phyloP scores from a whole-genome alignment of 2,888 invertebrate species.

The Himalopsyche japonica region DNA sequence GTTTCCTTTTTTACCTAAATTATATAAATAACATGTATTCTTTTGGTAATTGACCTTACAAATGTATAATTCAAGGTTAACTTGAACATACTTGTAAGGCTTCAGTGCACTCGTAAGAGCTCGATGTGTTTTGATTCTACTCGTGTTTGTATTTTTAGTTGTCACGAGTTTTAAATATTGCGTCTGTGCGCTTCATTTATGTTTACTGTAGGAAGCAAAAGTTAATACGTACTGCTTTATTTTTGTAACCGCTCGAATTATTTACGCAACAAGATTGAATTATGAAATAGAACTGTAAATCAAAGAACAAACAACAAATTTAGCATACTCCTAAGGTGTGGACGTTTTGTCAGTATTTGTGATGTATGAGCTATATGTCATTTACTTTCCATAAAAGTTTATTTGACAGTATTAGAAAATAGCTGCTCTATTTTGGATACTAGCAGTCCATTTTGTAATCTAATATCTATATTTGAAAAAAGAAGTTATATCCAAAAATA shows the following conservation, averaged over 20 bases:
- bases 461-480: too few relatives aligned
- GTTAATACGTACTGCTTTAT: slow-evolving; percentile 7
- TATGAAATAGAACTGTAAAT: too few relatives aligned
- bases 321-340: too few relatives aligned
- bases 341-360: too few relatives aligned
- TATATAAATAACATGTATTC: neutral
- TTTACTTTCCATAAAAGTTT: too few relatives aligned
- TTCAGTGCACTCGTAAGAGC: neutral
- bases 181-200: neutral
- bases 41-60: slow-evolving; percentile 9
- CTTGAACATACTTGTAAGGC: neutral
- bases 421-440: too few relatives aligned
- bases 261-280: neutral
- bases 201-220: slow-evolving; percentile 5
- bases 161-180: slow-evolving; percentile 10
- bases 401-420: too few relatives aligned
- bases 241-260: neutral
- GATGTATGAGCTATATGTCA: too few relatives aligned
- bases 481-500: too few relatives aligned
- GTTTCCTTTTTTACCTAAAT: neutral
- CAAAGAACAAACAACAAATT: too few relatives aligned
- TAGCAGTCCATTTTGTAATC: too few relatives aligned
- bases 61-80: slow-evolving; percentile 11
- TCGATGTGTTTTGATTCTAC: neutral
- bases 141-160: slow-evolving; percentile 16